Evolutionary conservation across 2,113 vertebrate genomes (phyloP).

Genomic region (Asarcornis scutulata): DNA sequence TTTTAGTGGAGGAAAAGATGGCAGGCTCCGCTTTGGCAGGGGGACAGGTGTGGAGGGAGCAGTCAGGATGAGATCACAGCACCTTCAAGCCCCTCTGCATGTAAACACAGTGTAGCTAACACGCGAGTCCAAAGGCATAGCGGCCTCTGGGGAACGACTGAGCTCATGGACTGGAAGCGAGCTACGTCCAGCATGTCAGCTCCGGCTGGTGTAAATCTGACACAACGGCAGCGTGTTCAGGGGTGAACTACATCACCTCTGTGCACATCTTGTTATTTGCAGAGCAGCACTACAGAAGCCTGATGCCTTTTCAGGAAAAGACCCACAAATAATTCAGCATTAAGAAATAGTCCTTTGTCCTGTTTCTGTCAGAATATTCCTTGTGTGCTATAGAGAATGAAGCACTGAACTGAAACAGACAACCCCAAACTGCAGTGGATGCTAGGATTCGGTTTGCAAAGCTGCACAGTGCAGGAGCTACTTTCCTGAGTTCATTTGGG

Average conservation of each 20-base stretch:
- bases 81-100: neutral
- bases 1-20: neutral
- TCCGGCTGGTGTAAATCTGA: neutral
- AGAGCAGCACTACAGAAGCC: neutral
- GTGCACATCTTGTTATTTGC: neutral
- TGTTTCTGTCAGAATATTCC: neutral
- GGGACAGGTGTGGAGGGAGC: neutral
- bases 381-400: neutral
- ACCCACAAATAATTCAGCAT: neutral
- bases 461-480: neutral
- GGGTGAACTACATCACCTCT: neutral
- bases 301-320: neutral
- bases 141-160: neutral
- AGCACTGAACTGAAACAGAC: neutral
- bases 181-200: neutral
- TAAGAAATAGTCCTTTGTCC: neutral
- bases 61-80: neutral
- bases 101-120: neutral
- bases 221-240: neutral
- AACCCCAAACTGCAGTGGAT: neutral
- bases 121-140: neutral
- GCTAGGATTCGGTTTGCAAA: neutral
- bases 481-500: neutral
- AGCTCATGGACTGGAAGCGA: neutral
- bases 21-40: neutral